Conservation (phyloP, 2,113 vertebrate species). For the Acanthochromis polyacanthus region DNA sequence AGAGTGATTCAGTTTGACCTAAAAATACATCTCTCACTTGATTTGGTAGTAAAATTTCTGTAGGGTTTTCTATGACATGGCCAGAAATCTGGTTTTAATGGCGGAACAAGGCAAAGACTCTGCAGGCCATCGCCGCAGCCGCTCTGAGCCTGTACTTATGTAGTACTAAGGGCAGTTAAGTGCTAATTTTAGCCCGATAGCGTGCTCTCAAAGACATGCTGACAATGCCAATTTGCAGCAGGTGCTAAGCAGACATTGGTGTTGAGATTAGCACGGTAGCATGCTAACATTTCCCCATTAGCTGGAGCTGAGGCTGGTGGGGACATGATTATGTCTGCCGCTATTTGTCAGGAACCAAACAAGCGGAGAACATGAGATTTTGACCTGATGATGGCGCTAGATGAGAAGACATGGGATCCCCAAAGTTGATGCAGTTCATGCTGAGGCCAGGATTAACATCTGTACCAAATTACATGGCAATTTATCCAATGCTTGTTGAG, state of each 20-base stretch:
- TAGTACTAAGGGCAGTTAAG: background rate
- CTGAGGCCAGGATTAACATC: too few species aligned
- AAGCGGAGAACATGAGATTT: background rate
- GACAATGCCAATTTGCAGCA: background rate
- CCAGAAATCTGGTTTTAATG: background rate
- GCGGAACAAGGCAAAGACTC: background rate
- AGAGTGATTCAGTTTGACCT: too few species aligned
- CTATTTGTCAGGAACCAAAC: background rate
- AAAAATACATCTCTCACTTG: background rate
- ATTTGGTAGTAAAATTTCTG: conserved; percentile 1
- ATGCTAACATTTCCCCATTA: background rate
- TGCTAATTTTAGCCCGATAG: background rate
- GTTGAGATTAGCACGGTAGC: background rate
- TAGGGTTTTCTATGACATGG: background rate
- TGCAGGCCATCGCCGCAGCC: background rate
- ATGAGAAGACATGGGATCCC: background rate
- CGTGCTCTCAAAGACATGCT: background rate
- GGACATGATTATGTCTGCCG: background rate
- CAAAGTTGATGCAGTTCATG: too few species aligned
- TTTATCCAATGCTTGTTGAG: too few species aligned
- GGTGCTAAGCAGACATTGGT: background rate
- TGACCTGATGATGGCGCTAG: background rate
- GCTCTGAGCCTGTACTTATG: background rate
- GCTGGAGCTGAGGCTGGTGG: background rate
- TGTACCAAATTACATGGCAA: too few species aligned